A percentile compares a stretch with the other conserved stretches of the same genome.
phyloP scores from a whole-genome alignment of 2,888 invertebrate species.

The Heliconius ismenius region DNA sequence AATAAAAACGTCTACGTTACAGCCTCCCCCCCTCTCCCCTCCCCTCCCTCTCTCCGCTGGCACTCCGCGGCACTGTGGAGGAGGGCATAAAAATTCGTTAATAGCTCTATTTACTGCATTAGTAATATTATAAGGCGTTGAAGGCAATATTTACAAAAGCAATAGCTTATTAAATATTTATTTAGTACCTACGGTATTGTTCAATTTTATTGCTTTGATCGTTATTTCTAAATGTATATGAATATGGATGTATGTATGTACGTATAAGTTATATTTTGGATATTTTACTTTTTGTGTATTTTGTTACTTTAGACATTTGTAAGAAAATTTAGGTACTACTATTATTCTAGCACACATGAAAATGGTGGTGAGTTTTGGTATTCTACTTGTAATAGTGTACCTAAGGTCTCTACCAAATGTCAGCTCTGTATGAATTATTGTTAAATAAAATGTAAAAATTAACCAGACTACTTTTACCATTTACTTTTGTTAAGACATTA shows the following conservation, averaged over 20 bases:
- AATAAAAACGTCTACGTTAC: slow-evolving; percentile 78
- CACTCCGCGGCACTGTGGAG: slow-evolving; percentile 48
- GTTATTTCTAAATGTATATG: slow-evolving; percentile 1
- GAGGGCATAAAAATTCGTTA: slow-evolving; percentile 73
- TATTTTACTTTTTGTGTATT: background rate
- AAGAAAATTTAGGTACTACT: background rate
- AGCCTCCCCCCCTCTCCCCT: slow-evolving; percentile 53
- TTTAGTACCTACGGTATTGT: slow-evolving; percentile 34
- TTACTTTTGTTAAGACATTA: background rate
- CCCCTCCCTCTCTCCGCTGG: too few species aligned
- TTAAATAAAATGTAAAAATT: background rate
- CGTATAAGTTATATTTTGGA: background rate
- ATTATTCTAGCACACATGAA: background rate
- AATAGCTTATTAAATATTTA: slow-evolving; percentile 41
- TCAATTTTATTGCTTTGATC: slow-evolving; percentile 22
- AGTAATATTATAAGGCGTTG: slow-evolving; percentile 48
- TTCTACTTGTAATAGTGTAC: background rate
- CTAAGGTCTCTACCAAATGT: background rate
- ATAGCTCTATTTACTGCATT: slow-evolving; percentile 71
- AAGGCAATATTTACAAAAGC: slow-evolving; percentile 36
- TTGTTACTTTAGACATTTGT: background rate
- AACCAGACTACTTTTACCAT: background rate
- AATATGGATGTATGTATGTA: background rate
- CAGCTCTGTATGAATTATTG: background rate
- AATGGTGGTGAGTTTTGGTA: background rate